phyloP scores from a whole-genome alignment of 2,113 vertebrate genomes.

The Ammodytes dubius region DNA sequence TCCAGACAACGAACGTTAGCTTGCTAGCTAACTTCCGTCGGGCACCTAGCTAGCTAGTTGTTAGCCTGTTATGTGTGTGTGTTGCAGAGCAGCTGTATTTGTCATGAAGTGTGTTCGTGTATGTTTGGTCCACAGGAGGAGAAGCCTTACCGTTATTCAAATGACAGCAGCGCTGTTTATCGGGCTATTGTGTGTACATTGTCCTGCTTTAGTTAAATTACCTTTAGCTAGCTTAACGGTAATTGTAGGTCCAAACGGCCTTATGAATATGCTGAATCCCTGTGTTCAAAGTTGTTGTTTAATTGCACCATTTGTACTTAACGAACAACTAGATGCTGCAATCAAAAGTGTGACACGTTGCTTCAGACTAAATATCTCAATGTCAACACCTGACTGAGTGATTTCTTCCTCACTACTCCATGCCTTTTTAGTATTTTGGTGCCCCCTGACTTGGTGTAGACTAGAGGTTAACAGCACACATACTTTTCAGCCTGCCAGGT shows the following conservation, averaged over 20 bases:
- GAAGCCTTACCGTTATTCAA: too few species aligned
- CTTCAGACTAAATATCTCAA: background rate
- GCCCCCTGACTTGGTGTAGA: background rate
- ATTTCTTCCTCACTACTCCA: background rate
- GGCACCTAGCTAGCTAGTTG: background rate
- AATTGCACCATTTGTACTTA: background rate
- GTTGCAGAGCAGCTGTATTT: background rate
- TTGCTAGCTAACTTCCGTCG: conserved; percentile 13
- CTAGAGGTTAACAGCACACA: background rate
- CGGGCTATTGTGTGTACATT: too few species aligned
- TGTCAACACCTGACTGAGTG: background rate
- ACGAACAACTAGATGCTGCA: background rate
- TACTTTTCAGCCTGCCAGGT: background rate
- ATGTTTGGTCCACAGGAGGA: background rate
- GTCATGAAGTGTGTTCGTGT: background rate
- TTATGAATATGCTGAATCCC: background rate
- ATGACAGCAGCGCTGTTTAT: background rate
- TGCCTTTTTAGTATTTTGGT: background rate
- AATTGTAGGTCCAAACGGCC: background rate
- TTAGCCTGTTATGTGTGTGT: background rate
- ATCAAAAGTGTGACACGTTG: background rate
- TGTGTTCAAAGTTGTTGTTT: background rate
- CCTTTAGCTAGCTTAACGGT: background rate
- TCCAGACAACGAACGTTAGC: conserved; percentile 14
- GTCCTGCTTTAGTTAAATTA: background rate